phyloP scores from a whole-genome alignment of 1,140 invertebrate genomes.

The Paraescarpia echinospica region DNA sequence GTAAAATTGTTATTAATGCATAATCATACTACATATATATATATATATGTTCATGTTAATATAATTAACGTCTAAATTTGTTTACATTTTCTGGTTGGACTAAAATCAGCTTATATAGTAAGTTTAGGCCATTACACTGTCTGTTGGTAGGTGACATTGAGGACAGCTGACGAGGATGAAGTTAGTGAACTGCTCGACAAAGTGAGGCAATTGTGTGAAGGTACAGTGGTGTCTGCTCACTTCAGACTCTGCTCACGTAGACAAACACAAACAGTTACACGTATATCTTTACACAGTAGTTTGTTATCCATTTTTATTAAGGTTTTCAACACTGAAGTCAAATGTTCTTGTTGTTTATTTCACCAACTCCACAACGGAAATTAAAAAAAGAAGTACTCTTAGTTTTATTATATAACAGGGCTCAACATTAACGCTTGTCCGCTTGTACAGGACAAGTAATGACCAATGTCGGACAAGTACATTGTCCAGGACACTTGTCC shows the following conservation, averaged over 20 bases:
- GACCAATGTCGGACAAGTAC: no score
- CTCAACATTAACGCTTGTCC: background rate
- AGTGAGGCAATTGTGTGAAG: slow-evolving; percentile 7
- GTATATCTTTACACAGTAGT: no score
- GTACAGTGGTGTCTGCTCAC: background rate
- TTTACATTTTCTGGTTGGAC: background rate
- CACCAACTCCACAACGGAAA: no score
- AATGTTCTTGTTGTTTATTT: background rate
- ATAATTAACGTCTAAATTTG: background rate
- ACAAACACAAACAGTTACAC: no score
- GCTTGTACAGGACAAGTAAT: no score
- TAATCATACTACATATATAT: no score
- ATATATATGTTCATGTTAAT: no score
- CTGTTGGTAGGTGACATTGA: background rate
- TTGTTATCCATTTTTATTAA: background rate
- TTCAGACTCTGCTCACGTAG: background rate
- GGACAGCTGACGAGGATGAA: background rate
- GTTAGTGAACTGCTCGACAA: slow-evolving; percentile 10
- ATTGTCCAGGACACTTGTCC: no score
- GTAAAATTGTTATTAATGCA: no score
- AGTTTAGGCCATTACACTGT: background rate
- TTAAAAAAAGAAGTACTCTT: background rate
- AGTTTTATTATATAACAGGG: background rate
- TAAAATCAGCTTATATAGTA: background rate
- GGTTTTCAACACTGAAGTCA: background rate